Evolutionary conservation across 2,797 vertebrate species (phyloP).

Genomic region (Pipistrellus pygmaeus): DNA sequence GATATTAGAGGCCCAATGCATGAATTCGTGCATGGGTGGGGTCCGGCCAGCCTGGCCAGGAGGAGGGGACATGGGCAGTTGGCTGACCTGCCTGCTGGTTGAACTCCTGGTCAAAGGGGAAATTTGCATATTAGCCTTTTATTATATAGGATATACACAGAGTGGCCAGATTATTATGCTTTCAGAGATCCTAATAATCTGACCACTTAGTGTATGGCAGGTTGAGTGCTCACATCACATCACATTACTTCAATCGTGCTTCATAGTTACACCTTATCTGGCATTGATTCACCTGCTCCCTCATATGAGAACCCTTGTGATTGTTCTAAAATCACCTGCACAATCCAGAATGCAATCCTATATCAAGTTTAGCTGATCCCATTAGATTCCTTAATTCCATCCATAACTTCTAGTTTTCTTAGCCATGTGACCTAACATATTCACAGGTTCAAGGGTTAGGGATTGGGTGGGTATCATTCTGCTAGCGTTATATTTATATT

Average conservation of each 20-base stretch:
- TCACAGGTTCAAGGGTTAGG: neutral
- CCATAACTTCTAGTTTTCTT: neutral
- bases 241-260: neutral
- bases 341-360: neutral
- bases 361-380: neutral
- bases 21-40: too few relatives aligned
- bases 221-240: neutral
- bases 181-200: too few relatives aligned
- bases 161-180: too few relatives aligned
- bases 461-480: neutral
- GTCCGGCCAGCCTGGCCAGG: too few relatives aligned
- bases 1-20: too few relatives aligned
- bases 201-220: neutral
- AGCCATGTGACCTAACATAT: neutral
- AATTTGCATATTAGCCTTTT: too few relatives aligned
- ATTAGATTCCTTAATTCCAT: neutral
- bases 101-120: too few relatives aligned
- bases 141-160: too few relatives aligned
- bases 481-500: neutral
- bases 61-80: too few relatives aligned
- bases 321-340: neutral
- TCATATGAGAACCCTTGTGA: neutral
- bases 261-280: neutral
- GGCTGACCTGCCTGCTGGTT: too few relatives aligned
- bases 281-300: neutral